These are phyloP conservation scores for Synergus itoensis DNA, from an alignment of 2,888 invertebrate species.

Conservation along the genomic window DNA sequence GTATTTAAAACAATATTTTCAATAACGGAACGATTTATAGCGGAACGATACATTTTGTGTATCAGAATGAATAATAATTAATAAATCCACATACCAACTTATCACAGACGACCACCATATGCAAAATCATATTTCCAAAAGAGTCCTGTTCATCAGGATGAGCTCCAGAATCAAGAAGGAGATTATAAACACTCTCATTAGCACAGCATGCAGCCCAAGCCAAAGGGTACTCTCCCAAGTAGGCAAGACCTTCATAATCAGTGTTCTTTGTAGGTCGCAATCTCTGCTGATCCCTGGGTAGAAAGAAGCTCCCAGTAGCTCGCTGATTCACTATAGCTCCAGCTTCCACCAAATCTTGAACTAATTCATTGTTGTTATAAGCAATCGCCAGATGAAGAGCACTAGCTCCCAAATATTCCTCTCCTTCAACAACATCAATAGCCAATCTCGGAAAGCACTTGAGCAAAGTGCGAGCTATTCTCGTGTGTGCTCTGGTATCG, in stretches of 20 bases:
- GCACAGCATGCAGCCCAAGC: slow-evolving; percentile 99
- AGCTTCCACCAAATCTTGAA: slow-evolving; percentile 94
- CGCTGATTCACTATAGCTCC: slow-evolving; percentile 95
- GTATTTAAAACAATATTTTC: too few relatives aligned
- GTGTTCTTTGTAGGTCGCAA: slow-evolving; percentile 88
- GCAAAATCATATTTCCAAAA: slow-evolving; percentile 99
- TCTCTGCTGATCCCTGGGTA: slow-evolving; percentile 95
- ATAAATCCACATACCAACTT: slow-evolving; percentile 85
- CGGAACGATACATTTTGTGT: too few relatives aligned
- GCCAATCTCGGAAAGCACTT: slow-evolving; percentile 92
- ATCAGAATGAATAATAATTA: neutral
- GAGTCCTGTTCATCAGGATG: slow-evolving; percentile 97
- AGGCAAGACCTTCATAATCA: slow-evolving; percentile 97
- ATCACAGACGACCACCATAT: slow-evolving; percentile 99
- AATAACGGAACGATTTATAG: too few relatives aligned
- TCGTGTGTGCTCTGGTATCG: slow-evolving; percentile 91
- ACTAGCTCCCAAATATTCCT: slow-evolving; percentile 97
- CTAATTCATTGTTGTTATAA: slow-evolving; percentile 96
- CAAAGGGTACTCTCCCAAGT: slow-evolving; percentile 97
- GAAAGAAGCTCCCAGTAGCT: slow-evolving; percentile 97
- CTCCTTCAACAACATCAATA: slow-evolving; percentile 97
- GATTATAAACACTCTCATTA: slow-evolving; percentile 97
- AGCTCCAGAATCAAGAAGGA: slow-evolving; percentile 93
- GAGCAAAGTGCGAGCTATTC: slow-evolving; percentile 92
- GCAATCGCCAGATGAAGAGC: slow-evolving; percentile 97